These are phyloP conservation scores for Pelagia noctiluca DNA, from an alignment of 30 jellyfish, hydroid and myxozoan genomes.

Conservation along the genomic window DNA sequence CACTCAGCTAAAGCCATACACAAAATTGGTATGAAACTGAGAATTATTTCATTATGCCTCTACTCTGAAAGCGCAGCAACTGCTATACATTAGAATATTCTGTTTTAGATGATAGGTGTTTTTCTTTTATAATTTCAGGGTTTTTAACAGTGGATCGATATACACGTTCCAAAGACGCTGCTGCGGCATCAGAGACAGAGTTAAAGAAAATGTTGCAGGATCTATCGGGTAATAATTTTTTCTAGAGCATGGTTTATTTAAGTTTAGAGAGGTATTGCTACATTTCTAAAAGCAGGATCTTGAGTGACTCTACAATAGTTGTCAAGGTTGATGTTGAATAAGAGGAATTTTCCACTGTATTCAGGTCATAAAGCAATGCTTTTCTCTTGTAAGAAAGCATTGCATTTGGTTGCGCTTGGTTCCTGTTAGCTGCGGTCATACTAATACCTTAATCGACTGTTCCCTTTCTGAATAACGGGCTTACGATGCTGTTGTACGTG, in stretches of 20 bases:
- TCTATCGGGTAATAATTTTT: no score
- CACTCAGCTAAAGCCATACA: constrained; percentile 6
- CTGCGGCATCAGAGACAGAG: constrained; percentile 32
- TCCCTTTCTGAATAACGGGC: no score
- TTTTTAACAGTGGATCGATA: constrained; percentile 20
- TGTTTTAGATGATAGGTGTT: not conserved
- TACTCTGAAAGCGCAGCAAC: not conserved
- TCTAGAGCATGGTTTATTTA: no score
- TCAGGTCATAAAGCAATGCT: no score
- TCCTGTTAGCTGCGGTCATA: no score
- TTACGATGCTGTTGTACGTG: no score
- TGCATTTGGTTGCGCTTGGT: no score
- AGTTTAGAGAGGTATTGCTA: not conserved
- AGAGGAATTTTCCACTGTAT: no score
- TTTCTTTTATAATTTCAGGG: constrained; percentile 13
- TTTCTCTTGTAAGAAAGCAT: no score
- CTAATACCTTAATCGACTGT: no score
- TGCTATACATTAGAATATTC: not conserved
- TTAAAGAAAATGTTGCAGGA: constrained; percentile 13
- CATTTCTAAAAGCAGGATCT: not conserved
- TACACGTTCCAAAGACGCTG: constrained; percentile 30
- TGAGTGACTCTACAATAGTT: not conserved
- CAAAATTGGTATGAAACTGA: constrained; percentile 11
- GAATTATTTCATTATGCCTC: not conserved
- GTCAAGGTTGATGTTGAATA: no score